These are phyloP conservation scores for Nymphalis c-album DNA, from an alignment of 2,888 invertebrate genomes.

Conservation along the genomic window DNA sequence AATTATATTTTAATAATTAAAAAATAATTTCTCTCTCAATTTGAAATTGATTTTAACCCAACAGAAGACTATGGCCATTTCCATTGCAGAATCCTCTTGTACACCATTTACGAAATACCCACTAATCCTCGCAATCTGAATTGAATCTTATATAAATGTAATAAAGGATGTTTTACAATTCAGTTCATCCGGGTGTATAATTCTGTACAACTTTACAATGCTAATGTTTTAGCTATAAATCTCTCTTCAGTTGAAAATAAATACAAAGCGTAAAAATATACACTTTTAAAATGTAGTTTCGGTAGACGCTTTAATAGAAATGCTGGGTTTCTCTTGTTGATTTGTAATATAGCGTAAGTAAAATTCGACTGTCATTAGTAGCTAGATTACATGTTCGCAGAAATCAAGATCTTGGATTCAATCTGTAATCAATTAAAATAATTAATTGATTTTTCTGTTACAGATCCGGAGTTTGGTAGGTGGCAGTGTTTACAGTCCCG, in stretches of 20 bases:
- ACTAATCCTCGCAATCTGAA: conserved; percentile 14
- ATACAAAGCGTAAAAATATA: conserved; percentile 31
- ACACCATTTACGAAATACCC: conserved; percentile 36
- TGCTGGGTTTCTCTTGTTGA: conserved; percentile 9
- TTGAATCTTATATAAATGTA: conserved; percentile 21
- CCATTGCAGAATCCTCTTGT: conserved; percentile 37
- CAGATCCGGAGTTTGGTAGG: too few species aligned
- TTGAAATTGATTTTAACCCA: conserved; percentile 40
- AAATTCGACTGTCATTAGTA: too few species aligned
- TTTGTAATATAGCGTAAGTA: conserved; percentile 3
- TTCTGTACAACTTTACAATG: conserved; percentile 40
- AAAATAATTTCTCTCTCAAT: conserved; percentile 36
- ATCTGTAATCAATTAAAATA: too few species aligned
- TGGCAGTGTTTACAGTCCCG: too few species aligned
- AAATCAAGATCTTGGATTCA: too few species aligned
- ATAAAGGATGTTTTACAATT: conserved; percentile 18
- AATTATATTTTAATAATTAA: conserved; percentile 13
- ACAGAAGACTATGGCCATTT: conserved; percentile 37
- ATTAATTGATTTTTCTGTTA: too few species aligned
- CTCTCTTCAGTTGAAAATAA: conserved; percentile 41
- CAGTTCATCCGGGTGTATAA: conserved; percentile 19
- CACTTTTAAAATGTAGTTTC: conserved; percentile 26
- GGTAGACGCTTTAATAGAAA: conserved; percentile 10
- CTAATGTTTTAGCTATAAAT: conserved; percentile 44
- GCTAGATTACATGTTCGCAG: too few species aligned